Conservation (phyloP, 1,140 invertebrate genomes). For the Leptinotarsa lineolata region DNA sequence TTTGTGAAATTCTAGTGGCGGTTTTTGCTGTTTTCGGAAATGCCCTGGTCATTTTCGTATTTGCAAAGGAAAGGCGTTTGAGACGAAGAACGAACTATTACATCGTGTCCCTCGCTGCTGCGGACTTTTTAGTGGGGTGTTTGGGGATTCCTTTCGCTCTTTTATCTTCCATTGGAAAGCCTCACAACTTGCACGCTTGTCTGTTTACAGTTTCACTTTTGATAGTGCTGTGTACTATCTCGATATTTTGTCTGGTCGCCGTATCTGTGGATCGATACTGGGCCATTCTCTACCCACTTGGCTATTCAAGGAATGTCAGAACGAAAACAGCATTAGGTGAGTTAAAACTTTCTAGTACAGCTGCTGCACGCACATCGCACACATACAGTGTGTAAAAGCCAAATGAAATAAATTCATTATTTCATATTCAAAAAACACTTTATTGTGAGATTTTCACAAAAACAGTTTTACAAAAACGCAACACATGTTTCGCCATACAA, state of each 20-base stretch:
- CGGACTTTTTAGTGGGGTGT: conserved; percentile 80
- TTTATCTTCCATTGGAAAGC: conserved; percentile 74
- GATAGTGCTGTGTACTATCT: conserved; percentile 87
- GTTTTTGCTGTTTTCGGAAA: conserved; percentile 82
- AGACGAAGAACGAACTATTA: conserved; percentile 87
- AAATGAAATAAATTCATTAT: too few species aligned
- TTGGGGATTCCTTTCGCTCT: conserved; percentile 86
- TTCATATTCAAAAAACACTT: too few species aligned
- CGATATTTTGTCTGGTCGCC: conserved; percentile 88
- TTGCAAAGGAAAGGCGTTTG: conserved; percentile 74
- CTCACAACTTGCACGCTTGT: conserved; percentile 78
- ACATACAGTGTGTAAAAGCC: too few species aligned
- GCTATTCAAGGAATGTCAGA: conserved; percentile 83
- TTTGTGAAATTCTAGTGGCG: conserved; percentile 80
- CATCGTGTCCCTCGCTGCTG: conserved; percentile 84
- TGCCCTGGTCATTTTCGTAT: conserved; percentile 82
- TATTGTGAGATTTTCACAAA: too few species aligned
- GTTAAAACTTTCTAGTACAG: conserved; percentile 49
- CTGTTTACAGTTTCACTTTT: conserved; percentile 85
- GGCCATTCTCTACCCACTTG: conserved; percentile 89
- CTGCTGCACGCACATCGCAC: too few species aligned
- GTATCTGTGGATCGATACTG: conserved; percentile 90
- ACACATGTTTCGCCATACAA: too few species aligned
- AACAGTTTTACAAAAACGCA: too few species aligned
- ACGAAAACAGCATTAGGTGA: conserved; percentile 83